Base-by-base conservation (phyloP, 2,797 vertebrate genomes). In the Pampus argenteus region DNA sequence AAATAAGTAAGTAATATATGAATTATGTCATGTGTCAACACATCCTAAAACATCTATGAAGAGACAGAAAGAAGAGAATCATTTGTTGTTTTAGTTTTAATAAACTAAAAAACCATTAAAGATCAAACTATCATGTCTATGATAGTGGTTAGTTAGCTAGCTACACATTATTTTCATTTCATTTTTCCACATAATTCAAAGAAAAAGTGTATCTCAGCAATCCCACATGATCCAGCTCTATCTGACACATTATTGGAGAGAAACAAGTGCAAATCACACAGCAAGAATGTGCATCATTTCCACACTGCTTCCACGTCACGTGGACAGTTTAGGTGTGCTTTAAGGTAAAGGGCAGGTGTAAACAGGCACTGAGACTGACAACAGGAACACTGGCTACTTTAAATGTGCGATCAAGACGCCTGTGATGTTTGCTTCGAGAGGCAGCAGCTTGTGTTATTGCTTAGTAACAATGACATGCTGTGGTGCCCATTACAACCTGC, bases 401-500 rank as follows among this genome's bases (percentile, higher is more conserved):
- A 17, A 10, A 56, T n/a, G 6, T 31, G 48, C 9, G 14, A 7
- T 36, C 31, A 14, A 38, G 54, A 44, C n/a, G 23, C 28, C 4
- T 38, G 15, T 20, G 50, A 55, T 44, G 18, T 26, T 8, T 9
- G 14, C 10, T 22, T 15, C 17, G 18, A 48, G 14, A 28, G 40
- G 17, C 22, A 57, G 1, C 36, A 51, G 36, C 44, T 28, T 4
- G 22, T 34, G 25, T 40, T 7, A 17, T 38, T 14, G 3, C 54
- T 25, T 15, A 49, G 4, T 1, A 15, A 36, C 38, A 31, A 8
- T 54, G 65, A 44, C n/a, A 26, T 55, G 36, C 10, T 26, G 11
- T 22, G 2, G 47, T 69, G 57, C 66, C 64, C 45, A 29, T 26
- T 31, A 57, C 71, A 87, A 83, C 82, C 79, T 86, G 78, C 75